Percentiles rank a stretch among this genome's conserved stretches.
Evolutionary conservation across 2,888 invertebrate species (phyloP).

Genomic region (Rhagonycha fulva): DNA sequence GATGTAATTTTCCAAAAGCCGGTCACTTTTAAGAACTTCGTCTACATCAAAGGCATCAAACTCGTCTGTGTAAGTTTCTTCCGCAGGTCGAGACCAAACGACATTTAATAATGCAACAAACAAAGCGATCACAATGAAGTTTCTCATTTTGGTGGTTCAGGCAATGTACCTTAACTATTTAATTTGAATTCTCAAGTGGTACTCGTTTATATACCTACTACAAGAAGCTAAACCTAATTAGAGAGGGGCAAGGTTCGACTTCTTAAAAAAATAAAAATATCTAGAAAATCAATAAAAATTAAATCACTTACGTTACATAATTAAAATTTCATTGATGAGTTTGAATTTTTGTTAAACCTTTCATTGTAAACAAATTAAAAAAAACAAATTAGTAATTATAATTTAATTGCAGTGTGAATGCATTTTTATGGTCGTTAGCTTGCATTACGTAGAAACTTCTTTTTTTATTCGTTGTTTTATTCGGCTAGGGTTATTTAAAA

Average conservation of each 20-base stretch:
- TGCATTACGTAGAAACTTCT: too few relatives aligned
- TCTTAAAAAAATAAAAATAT: not conserved
- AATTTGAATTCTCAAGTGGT: not conserved
- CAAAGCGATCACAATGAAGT: not conserved
- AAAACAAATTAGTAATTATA: not conserved
- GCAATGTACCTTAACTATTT: not conserved
- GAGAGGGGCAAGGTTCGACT: not conserved
- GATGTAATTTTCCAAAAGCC: slow-evolving; percentile 65
- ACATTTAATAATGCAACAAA: not conserved
- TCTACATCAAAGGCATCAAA: slow-evolving; percentile 71
- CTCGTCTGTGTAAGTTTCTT: not conserved
- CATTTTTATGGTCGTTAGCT: too few relatives aligned
- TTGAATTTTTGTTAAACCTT: not conserved
- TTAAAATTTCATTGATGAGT: not conserved
- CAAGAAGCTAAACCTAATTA: not conserved
- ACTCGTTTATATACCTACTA: not conserved
- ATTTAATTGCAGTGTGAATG: too few relatives aligned
- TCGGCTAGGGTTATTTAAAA: not conserved
- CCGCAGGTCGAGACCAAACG: not conserved
- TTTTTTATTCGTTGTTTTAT: not conserved
- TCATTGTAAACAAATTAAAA: not conserved
- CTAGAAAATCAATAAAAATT: not conserved
- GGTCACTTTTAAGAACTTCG: slow-evolving; percentile 66
- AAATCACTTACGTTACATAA: not conserved
- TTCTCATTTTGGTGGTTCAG: not conserved